Evolutionary conservation across 1,140 invertebrate genomes (phyloP).

Genomic region (Melitaea cinxia): DNA sequence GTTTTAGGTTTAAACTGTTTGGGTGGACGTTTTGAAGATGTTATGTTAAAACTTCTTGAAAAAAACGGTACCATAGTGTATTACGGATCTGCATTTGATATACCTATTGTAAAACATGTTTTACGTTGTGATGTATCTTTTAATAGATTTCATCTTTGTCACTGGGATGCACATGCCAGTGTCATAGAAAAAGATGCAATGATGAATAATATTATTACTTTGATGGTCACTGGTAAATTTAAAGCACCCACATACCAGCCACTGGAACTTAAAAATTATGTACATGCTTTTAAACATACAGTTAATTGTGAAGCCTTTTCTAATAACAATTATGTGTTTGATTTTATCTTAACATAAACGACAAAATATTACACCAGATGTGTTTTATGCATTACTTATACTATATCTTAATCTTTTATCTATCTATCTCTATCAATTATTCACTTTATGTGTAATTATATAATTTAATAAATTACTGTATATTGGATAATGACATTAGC

Average conservation of each 20-base stretch:
- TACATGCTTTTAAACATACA: slow-evolving; percentile 87
- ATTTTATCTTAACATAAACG: slow-evolving; percentile 79
- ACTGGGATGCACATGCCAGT: slow-evolving; percentile 86
- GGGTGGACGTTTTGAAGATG: slow-evolving; percentile 93
- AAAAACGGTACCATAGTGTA: slow-evolving; percentile 91
- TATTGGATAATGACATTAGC: too few relatives aligned
- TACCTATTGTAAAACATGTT: slow-evolving; percentile 91
- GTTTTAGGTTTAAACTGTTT: slow-evolving; percentile 96
- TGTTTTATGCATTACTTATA: too few relatives aligned
- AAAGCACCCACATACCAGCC: slow-evolving; percentile 86
- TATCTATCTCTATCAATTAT: too few relatives aligned
- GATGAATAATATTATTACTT: slow-evolving; percentile 87
- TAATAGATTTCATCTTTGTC: slow-evolving; percentile 95
- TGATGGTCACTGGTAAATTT: slow-evolving; percentile 87
- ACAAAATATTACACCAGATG: too few relatives aligned
- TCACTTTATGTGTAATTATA: too few relatives aligned
- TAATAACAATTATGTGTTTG: slow-evolving; percentile 87
- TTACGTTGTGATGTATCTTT: slow-evolving; percentile 94
- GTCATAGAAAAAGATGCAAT: slow-evolving; percentile 84
- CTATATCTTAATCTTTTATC: too few relatives aligned
- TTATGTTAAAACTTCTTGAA: slow-evolving; percentile 88
- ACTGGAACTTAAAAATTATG: slow-evolving; percentile 87
- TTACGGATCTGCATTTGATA: slow-evolving; percentile 96
- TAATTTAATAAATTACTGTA: too few relatives aligned
- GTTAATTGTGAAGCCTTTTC: slow-evolving; percentile 85